phyloP scores from a whole-genome alignment of 2,888 invertebrate species.

The Dastarcus helophoroides region DNA sequence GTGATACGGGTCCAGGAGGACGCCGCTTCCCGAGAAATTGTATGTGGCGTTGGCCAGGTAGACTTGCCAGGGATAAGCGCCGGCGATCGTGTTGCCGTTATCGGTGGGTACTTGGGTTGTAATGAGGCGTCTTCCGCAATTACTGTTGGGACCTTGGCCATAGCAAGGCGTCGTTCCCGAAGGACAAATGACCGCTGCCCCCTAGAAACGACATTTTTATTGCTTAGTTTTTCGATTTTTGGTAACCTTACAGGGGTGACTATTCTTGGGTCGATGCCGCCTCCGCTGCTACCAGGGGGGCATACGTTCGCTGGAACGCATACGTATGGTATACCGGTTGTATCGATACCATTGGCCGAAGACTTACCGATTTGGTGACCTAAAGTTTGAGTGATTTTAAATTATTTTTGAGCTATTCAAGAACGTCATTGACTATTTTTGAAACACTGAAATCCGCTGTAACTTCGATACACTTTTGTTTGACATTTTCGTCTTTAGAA shows the following conservation, averaged over 20 bases:
- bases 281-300: conserved; percentile 14
- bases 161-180: conserved; percentile 25
- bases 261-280: conserved; percentile 28
- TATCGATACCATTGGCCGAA: not conserved
- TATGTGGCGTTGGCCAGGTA: conserved; percentile 26
- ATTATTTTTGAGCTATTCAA: too few relatives aligned
- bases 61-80: conserved; percentile 66
- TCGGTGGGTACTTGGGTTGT: conserved; percentile 31
- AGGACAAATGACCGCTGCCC: conserved; percentile 23
- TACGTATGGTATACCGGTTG: conserved; percentile 20
- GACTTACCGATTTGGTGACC: too few relatives aligned
- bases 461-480: too few relatives aligned
- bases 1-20: conserved; percentile 53
- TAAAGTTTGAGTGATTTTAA: too few relatives aligned
- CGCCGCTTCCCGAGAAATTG: conserved; percentile 58
- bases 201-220: too few relatives aligned
- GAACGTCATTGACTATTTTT: too few relatives aligned
- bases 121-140: conserved; percentile 39
- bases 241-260: conserved; percentile 22
- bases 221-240: too few relatives aligned
- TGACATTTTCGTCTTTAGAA: too few relatives aligned
- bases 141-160: conserved; percentile 16
- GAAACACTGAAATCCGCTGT: too few relatives aligned
- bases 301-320: conserved; percentile 28
- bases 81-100: conserved; percentile 49